Evolutionary conservation across 37 sponge, comb jelly and placozoan genomes (phyloP).

Genomic region (Sycon ciliatum): DNA sequence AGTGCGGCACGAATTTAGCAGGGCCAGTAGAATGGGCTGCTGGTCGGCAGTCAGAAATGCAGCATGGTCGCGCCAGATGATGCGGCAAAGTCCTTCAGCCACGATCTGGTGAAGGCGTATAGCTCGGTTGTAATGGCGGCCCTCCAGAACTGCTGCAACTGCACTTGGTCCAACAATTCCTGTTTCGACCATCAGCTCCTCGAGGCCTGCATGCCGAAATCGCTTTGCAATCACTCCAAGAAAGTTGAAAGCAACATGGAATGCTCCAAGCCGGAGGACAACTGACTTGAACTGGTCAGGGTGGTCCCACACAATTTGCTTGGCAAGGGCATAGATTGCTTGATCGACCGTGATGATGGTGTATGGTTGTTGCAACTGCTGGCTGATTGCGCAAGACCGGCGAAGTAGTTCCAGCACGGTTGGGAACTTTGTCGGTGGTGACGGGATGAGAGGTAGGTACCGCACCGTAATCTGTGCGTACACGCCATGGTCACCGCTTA

Average conservation of each 20-base stretch:
- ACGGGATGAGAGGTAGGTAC: background rate
- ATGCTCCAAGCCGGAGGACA: background rate
- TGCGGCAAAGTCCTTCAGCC: background rate
- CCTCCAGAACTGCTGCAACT: background rate
- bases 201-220: background rate
- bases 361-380: background rate
- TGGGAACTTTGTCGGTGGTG: background rate
- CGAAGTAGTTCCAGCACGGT: background rate
- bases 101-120: background rate
- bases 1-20: too few species aligned
- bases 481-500: too few species aligned
- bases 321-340: background rate
- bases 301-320: background rate
- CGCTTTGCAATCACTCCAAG: background rate
- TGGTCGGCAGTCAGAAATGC: background rate
- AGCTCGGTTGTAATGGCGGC: background rate
- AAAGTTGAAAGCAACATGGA: background rate
- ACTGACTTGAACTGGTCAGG: background rate
- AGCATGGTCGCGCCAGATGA: background rate
- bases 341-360: background rate
- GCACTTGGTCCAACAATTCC: background rate
- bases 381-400: background rate
- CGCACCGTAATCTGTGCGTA: too few species aligned
- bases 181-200: background rate
- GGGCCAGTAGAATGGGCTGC: too few species aligned